Conservation (phyloP, 2,113 vertebrate species). For the human region GRCh38 chr17:34204001-34204500, state of each 20-base stretch:
- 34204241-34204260: neutral
- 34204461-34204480: neutral
- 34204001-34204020: neutral
- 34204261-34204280: neutral
- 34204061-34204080: too few species aligned
- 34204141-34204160: accelerated
- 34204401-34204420: neutral
- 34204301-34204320: neutral
- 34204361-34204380: neutral
- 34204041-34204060: neutral
- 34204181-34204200: neutral
- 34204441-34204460: neutral
- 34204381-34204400: neutral
- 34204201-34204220: neutral
- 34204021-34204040: neutral
- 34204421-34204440: neutral
- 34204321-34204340: too few species aligned
- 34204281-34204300: neutral
- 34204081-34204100: neutral
- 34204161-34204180: neutral
- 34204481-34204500: neutral
- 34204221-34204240: neutral
- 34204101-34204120: neutral
- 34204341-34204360: neutral
- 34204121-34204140: neutral